Percentiles rank a stretch among this genome's conserved stretches.
These are phyloP conservation scores for Pachypsylla venusta DNA, from an alignment of 1,140 invertebrate genomes.

Conservation along the genomic window DNA sequence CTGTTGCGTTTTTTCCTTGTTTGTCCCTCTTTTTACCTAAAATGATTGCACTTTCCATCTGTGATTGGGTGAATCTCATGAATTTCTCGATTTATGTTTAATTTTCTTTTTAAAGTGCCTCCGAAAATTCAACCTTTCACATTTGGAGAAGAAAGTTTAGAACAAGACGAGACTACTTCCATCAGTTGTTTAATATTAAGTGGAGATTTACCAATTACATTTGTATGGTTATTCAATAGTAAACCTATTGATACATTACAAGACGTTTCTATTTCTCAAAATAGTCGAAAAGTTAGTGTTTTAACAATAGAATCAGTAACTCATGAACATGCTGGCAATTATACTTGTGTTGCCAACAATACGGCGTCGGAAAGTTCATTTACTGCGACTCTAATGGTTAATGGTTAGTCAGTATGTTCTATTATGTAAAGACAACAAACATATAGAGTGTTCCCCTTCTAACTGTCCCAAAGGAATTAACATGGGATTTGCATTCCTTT, in stretches of 20 bases:
- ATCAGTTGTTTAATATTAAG: conserved; percentile 54
- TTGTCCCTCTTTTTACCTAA: too few species aligned
- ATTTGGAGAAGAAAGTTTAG: conserved; percentile 37
- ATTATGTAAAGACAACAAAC: not conserved
- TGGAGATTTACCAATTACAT: conserved; percentile 56
- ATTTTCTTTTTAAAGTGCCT: conserved; percentile 36
- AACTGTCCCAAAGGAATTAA: not conserved
- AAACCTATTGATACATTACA: conserved; percentile 32
- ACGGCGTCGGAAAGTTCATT: conserved; percentile 42
- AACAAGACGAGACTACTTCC: conserved; percentile 29
- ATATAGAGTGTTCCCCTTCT: not conserved
- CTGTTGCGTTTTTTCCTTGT: too few species aligned
- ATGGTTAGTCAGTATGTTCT: conserved; percentile 35
- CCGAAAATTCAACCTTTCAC: conserved; percentile 43
- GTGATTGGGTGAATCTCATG: too few species aligned
- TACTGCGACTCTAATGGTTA: conserved; percentile 43
- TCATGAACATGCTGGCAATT: conserved; percentile 56
- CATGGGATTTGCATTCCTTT: too few species aligned
- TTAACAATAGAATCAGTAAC: conserved; percentile 61
- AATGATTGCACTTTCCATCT: too few species aligned
- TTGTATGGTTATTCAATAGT: conserved; percentile 53
- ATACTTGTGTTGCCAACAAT: conserved; percentile 53
- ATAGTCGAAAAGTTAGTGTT: conserved; percentile 51
- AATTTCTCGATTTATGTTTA: too few species aligned
- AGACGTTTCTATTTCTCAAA: conserved; percentile 46